phyloP scores from a whole-genome alignment of 2,797 vertebrate genomes.

The Bradypodion pumilum region DNA sequence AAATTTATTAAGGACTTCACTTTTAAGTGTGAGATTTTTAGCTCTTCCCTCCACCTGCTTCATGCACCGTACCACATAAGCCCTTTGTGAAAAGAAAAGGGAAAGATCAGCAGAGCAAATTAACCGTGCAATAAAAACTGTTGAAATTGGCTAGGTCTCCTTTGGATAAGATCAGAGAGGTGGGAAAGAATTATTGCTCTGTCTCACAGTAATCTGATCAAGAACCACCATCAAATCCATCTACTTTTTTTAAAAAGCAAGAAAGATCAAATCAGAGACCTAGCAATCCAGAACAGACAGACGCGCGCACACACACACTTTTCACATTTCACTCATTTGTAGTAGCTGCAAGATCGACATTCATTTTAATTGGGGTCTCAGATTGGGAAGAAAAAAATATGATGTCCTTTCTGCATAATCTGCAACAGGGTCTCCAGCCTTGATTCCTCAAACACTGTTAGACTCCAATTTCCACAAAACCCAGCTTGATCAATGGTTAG shows the following conservation, averaged over 20 bases:
- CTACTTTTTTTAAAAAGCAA: constrained; percentile 3
- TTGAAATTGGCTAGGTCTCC: constrained; percentile 56
- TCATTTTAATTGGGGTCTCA: not conserved
- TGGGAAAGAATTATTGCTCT: constrained; percentile 50
- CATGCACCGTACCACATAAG: not conserved
- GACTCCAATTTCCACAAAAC: not conserved
- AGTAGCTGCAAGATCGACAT: not conserved
- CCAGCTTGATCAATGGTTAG: not conserved
- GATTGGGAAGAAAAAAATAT: not conserved
- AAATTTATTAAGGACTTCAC: constrained; percentile 24
- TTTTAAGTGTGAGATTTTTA: constrained; percentile 33
- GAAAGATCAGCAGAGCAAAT: constrained; percentile 39
- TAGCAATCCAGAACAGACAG: constrained; percentile 30
- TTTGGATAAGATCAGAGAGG: constrained; percentile 54
- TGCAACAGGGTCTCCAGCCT: not conserved
- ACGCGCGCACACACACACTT: not conserved
- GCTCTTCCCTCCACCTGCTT: not conserved
- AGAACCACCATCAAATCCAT: constrained; percentile 40
- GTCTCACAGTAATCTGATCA: constrained; percentile 23
- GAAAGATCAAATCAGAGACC: not conserved
- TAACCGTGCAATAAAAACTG: constrained; percentile 59
- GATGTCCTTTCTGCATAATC: not conserved
- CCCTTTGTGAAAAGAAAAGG: constrained; percentile 4
- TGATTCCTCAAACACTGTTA: not conserved
- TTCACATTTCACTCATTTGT: not conserved